Conservation (phyloP, 2,888 invertebrate genomes). For the Caenorhabditis angaria region DNA sequence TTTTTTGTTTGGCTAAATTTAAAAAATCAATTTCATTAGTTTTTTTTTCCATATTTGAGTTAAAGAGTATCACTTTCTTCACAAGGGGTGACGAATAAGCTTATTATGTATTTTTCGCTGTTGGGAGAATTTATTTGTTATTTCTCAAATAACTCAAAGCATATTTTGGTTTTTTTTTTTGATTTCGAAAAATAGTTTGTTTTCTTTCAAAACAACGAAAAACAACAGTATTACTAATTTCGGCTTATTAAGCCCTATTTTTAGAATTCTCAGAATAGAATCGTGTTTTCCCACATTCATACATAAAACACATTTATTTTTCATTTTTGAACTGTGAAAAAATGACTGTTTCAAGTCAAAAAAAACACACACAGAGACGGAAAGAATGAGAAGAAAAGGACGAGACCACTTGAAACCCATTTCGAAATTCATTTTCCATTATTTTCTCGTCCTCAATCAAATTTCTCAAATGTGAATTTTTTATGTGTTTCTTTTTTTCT, state of each 20-base stretch:
- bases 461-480: not conserved
- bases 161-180: conserved; percentile 5
- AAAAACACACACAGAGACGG: conserved; percentile 5
- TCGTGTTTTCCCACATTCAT: too few relatives aligned
- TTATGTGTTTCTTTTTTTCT: not conserved
- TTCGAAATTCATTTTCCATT: conserved; percentile 8
- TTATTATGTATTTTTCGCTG: too few relatives aligned
- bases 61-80: too few relatives aligned
- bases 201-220: conserved; percentile 7
- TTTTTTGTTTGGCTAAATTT: too few relatives aligned
- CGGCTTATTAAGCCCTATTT: conserved; percentile 2
- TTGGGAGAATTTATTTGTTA: too few relatives aligned
- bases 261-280: conserved; percentile 3
- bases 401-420: conserved; percentile 5
- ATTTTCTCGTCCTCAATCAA: conserved; percentile 3
- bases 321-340: conserved; percentile 4
- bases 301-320: conserved; percentile 10
- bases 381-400: not conserved
- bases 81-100: too few relatives aligned
- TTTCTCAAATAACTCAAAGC: too few relatives aligned
- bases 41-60: too few relatives aligned
- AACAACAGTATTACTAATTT: conserved; percentile 7
- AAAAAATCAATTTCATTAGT: too few relatives aligned
- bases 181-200: conserved; percentile 18
- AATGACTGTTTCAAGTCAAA: conserved; percentile 19